Conservation (phyloP, 2,888 invertebrate genomes). For the Ochlodes sylvanus region DNA sequence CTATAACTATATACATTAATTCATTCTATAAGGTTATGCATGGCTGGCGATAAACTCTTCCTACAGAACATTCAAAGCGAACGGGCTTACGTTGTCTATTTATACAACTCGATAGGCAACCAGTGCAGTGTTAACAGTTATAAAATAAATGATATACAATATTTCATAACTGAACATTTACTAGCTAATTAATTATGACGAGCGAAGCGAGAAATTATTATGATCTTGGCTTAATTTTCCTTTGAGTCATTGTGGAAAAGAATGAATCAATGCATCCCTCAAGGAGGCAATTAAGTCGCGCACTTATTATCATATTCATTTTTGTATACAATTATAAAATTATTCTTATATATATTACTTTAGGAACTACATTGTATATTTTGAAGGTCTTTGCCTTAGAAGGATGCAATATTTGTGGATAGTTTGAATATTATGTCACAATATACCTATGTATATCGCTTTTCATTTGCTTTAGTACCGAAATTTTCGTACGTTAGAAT, state of each 20-base stretch:
- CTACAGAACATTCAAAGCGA: conserved; percentile 7
- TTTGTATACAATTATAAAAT: no score
- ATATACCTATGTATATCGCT: no score
- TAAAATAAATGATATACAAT: not conserved
- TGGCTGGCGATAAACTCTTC: conserved; percentile 26
- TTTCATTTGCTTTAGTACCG: no score
- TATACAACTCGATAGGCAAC: not conserved
- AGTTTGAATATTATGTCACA: no score
- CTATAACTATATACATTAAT: not conserved
- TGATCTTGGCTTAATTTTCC: conserved; percentile 6
- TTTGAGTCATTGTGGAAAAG: conserved; percentile 6
- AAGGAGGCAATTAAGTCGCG: not conserved
- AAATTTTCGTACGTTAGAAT: no score
- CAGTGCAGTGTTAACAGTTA: not conserved
- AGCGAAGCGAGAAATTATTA: conserved; percentile 2
- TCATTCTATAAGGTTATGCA: not conserved
- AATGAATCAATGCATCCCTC: conserved; percentile 12
- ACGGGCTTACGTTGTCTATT: not conserved
- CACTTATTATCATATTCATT: not conserved
- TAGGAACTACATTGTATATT: not conserved
- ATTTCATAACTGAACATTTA: conserved; percentile 1
- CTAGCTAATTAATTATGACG: conserved; percentile 1
- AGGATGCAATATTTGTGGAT: no score
- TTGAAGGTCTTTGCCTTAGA: no score
- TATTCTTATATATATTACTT: no score